Evolutionary conservation across 2,797 vertebrate species (phyloP), one percentile per base, ranked within the genome.

Genomic region (Sylvilagus floridanus): DNA sequence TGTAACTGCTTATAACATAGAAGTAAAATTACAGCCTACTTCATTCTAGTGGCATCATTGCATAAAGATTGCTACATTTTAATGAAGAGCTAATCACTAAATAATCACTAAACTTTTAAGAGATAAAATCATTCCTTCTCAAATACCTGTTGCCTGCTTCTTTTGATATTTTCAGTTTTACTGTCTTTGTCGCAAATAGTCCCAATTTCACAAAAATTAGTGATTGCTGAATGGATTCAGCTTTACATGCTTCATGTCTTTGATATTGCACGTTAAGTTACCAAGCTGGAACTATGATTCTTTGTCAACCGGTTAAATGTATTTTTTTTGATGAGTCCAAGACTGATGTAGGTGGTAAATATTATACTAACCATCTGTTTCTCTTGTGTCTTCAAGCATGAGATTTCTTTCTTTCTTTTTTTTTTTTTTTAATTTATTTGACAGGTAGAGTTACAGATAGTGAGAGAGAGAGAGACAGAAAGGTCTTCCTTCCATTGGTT

Each of bases 321-420:
- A 94, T 97, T 97, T 98, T 94, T 94, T 98, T 98, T 98, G 94
- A 97, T 97, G 93, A 65, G 57, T 92, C 37, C 6, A 94, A 93
- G 54, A 96, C 86, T 96, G 93, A 97, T 97, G 93, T 96, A 79
- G 96, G 10, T 95, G 90, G 98, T 98, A 97, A 97, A 97, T 97
- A 97, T 92, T 96, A 96, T 85, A 97, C 96, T 96, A 96, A 93
- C 76, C 84, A 60, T 96, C 91, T 97, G 13, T 95, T 96, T 90
- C 91, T 7, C 66, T 97, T 97, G 95, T 97, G 95, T 97, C 95
- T 96, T 86, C 37, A 35, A 95, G 86, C 87, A n/a, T 97, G 95
- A 93, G 7, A 10, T 47, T 47, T 47, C 42, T 47, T 42, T 42
- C 42, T 42, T 42, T 42, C 42, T 42, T 42, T 42, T 7, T 42